Evolutionary conservation across 2,113 vertebrate genomes (phyloP), one percentile per base, ranked within the genome.

Genomic region (Nycticryphes semicollaris): DNA sequence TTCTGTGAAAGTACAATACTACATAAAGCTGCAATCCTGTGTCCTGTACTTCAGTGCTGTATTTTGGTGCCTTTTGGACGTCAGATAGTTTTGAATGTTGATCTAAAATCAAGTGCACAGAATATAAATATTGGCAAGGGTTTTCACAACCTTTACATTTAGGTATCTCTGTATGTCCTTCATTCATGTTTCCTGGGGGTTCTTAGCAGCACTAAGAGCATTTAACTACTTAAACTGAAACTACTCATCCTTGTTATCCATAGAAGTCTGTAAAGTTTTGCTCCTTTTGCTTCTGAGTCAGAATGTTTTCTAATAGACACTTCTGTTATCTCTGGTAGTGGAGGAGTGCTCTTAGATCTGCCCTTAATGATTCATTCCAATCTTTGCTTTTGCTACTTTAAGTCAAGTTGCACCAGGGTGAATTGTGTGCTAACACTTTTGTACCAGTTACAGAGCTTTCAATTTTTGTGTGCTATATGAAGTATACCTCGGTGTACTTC

Each of bases 71-170:
- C 41, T 70, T 96, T 69, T 75, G 64, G 33, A 68, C 19, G 25
- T 72, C 39, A 67, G 39, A 51, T 39, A 33, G 63, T 68, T 87
- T 77, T 87, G 84, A 92, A 92, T 67, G 78, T 84, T 93, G 93
- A 88, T 93, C 37, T 73, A 89, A 93, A 96, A 94, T 73, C 83
- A 96, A 74, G 28, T 30, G 59, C 12, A 37, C 10, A 19, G n/a
- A 37, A 70, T 16, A 64, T 54, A 90, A 64, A 77, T 27, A 72
- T 7, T 74, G 56, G 8, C 19, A 72, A 57, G 48, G 39, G 8
- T 87, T 81, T 85, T 69, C 33, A 51, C 45, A 89, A 10, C 64
- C 33, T 83, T 84, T 84, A 20, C 25, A 3, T 17, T 63, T 59
- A 47, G 24, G 27, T 88, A 28, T 83, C 25, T 64, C 35, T n/a